phyloP scores from a whole-genome alignment of 2,797 vertebrate species.

The Urosaurus nigricauda region DNA sequence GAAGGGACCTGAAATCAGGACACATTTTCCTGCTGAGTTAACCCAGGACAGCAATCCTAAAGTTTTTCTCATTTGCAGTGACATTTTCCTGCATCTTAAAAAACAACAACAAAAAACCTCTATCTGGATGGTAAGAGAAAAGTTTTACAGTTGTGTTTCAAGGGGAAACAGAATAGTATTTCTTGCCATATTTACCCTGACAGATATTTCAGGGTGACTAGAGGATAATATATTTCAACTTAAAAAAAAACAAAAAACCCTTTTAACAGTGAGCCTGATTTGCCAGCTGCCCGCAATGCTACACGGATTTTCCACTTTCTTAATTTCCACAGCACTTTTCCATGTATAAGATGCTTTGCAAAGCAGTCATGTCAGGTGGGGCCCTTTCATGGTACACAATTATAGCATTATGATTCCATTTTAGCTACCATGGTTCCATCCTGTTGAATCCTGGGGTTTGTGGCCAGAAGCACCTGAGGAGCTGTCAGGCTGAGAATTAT shows the following conservation, averaged over 20 bases:
- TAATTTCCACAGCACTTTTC: neutral
- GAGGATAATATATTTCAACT: rapidly evolving
- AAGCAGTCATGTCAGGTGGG: neutral
- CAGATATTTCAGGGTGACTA: neutral
- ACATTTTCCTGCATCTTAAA: slow-evolving; percentile 42
- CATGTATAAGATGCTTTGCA: neutral
- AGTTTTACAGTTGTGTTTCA: neutral
- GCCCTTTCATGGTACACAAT: too few species aligned
- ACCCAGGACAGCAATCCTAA: slow-evolving; percentile 54
- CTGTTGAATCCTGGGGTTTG: too few species aligned
- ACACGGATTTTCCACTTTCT: neutral
- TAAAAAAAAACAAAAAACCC: neutral
- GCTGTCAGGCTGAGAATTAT: too few species aligned
- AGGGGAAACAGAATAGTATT: slow-evolving; percentile 39
- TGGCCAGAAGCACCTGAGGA: too few species aligned
- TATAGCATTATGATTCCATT: too few species aligned
- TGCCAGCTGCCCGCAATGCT: neutral
- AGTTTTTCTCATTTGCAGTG: slow-evolving; percentile 51
- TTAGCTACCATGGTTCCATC: too few species aligned
- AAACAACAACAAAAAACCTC: too few species aligned
- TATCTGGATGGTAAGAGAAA: neutral
- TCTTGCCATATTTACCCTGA: rapidly evolving
- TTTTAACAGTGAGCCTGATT: neutral
- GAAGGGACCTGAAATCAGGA: slow-evolving; percentile 62
- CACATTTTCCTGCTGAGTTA: slow-evolving; percentile 44